Evolutionary conservation across 2,797 vertebrate species (phyloP).

Genomic region (Tolypeutes matacus): DNA sequence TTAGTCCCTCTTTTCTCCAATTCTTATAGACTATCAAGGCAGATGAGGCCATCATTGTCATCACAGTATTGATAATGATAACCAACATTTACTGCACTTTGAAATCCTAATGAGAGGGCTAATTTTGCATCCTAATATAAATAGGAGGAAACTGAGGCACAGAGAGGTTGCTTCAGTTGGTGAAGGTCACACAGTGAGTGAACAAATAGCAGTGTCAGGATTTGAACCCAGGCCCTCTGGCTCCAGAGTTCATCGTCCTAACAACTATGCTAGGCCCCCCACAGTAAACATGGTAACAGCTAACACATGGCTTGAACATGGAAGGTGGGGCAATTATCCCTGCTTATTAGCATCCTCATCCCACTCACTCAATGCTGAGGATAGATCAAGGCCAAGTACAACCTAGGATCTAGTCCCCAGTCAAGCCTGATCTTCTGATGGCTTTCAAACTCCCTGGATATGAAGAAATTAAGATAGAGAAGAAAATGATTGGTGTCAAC

Average conservation of each 20-base stretch:
- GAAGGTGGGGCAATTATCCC: background rate
- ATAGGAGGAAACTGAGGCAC: background rate
- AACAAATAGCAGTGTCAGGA: background rate
- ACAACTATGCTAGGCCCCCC: too few species aligned
- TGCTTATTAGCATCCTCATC: background rate
- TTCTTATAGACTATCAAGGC: background rate
- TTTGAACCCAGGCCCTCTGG: background rate
- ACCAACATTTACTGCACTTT: rapidly evolving
- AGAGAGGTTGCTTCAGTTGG: background rate
- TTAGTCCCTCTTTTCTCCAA: background rate
- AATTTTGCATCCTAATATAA: background rate
- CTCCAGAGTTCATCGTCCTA: background rate
- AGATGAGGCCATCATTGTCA: too few species aligned
- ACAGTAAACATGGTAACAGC: rapidly evolving
- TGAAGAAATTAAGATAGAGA: background rate
- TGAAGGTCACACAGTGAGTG: background rate
- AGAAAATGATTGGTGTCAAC: background rate
- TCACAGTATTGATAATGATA: rapidly evolving
- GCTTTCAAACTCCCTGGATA: background rate
- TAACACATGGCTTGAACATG: rapidly evolving
- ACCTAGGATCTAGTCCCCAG: background rate
- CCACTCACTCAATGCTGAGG: background rate
- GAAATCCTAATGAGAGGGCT: background rate
- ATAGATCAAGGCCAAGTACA: background rate
- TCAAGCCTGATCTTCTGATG: background rate